Base-by-base conservation (phyloP, 2,113 vertebrate genomes). In the Chinchilla lanigera region DNA sequence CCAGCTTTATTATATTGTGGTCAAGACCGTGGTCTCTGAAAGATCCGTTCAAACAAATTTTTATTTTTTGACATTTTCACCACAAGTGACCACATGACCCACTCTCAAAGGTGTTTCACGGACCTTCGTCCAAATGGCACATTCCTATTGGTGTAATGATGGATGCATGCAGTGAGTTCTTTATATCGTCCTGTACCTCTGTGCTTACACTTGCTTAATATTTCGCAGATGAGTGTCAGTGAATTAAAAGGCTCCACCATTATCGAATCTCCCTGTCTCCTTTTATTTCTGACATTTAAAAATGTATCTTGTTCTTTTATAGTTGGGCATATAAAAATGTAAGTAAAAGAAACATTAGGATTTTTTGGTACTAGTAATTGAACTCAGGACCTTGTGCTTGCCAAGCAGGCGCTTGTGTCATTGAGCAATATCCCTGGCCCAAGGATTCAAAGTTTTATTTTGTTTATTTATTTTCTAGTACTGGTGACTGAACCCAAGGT, bases 1-100 rank as follows among this genome's bases (percentile, higher is more conserved):
- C 47, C 77, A 89, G 71, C 73, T 95, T 95, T 94, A 86, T 94
- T 58, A 82, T 60, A 61, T 75, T 71, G 89, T 88, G 94, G 85
- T 92, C 61, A 38, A 71, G 71, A 88, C 56, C 71, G 63, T 50
- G 69, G 56, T 92, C 73, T 92, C n/a, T 47, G 13, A 93, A 83
- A 86, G 47, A 56, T 75, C 35, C 10, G 13, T 83, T 85, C 30
- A 54, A 88, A 78, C 52, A 1, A 26, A 71, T 20, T 63, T 69
- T 77, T 50, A 47, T 16, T 54, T 77, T 60, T 63, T 77, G 80
- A 86, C 78, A 63, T 87, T 89, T 54, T 87, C 67, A 11, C 54
- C 0, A 0, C n/a, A 60, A 73, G 67, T 71, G 86, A 73, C 69
- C n/a, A 2, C 16, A 38, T 13, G 60, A 65, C 16, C 13, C 22